Percentiles rank a stretch among this genome's conserved stretches.
These are phyloP conservation scores for Tenualosa thibaudeaui DNA, from an alignment of 2,797 vertebrate species.

Conservation along the genomic window DNA sequence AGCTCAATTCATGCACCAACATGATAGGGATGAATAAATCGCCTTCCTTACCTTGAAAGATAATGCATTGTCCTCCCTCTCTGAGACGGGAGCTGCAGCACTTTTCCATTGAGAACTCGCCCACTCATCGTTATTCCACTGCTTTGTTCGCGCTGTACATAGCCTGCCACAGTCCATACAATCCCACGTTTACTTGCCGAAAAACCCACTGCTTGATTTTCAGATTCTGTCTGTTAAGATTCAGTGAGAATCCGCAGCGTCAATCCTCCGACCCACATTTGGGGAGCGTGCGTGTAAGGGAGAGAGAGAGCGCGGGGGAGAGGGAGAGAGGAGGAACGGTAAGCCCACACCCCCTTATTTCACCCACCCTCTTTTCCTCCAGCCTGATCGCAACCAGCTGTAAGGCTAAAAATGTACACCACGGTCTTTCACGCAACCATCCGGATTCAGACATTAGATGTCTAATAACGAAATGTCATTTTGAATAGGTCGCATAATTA, in stretches of 20 bases:
- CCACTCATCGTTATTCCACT: conserved; percentile 72
- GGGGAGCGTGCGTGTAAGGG: conserved; percentile 23
- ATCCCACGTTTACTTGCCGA: conserved; percentile 45
- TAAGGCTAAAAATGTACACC: conserved; percentile 54
- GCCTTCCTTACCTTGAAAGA: conserved; percentile 74
- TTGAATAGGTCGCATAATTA: neutral
- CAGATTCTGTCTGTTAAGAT: neutral
- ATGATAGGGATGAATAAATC: neutral
- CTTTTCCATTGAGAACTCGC: conserved; percentile 77
- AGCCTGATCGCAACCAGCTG: conserved; percentile 72
- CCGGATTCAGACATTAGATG: neutral
- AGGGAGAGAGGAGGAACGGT: conserved; percentile 56
- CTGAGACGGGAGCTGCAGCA: conserved; percentile 76
- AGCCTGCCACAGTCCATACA: conserved; percentile 31
- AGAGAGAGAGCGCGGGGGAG: conserved; percentile 51
- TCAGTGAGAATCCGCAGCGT: conserved; percentile 61
- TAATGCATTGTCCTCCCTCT: conserved; percentile 79
- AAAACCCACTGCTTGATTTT: neutral
- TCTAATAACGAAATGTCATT: neutral
- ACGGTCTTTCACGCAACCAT: conserved; percentile 50
- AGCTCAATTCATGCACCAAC: neutral
- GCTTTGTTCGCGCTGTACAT: conserved; percentile 69
- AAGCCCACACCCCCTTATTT: conserved; percentile 75
- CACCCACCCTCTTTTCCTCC: conserved; percentile 50
- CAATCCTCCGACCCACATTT: conserved; percentile 46